Percentiles rank a stretch among this genome's conserved stretches.
These are phyloP conservation scores for Scomber japonicus DNA, from an alignment of 2,113 vertebrate genomes.

Conservation along the genomic window DNA sequence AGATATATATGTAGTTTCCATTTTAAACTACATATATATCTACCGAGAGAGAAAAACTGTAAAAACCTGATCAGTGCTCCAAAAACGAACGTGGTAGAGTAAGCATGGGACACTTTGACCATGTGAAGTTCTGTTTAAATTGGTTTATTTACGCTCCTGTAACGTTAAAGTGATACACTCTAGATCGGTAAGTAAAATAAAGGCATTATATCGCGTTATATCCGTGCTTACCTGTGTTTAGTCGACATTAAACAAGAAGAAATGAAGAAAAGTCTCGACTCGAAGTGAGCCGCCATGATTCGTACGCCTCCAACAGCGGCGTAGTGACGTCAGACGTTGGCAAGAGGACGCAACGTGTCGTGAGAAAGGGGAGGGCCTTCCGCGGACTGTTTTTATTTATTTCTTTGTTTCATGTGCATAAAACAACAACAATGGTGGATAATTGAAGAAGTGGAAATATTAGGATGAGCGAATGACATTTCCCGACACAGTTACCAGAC, in stretches of 20 bases:
- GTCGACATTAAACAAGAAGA: neutral
- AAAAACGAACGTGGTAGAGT: slow-evolving; percentile 69
- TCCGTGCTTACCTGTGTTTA: slow-evolving; percentile 54
- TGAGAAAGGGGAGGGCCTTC: slow-evolving; percentile 81
- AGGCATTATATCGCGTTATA: rapidly evolving
- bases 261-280: neutral
- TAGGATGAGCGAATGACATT: slow-evolving; percentile 72
- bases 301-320: neutral
- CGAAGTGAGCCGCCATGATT: slow-evolving; percentile 75
- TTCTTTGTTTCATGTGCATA: slow-evolving; percentile 87
- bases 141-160: neutral
- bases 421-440: slow-evolving; percentile 81
- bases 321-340: slow-evolving; percentile 59
- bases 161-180: rapidly evolving
- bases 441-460: slow-evolving; percentile 66
- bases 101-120: slow-evolving; percentile 20
- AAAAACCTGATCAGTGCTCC: neutral
- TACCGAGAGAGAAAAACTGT: neutral
- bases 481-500: slow-evolving; percentile 48
- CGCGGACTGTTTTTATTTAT: slow-evolving; percentile 88
- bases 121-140: neutral
- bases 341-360: slow-evolving; percentile 62
- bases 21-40: neutral
- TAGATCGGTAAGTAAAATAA: rapidly evolving
- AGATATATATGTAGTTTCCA: too few relatives aligned